Percentiles rank a stretch among this genome's conserved stretches.
phyloP scores from a whole-genome alignment of 2,888 invertebrate species.

The Aproaerema taeniolella region DNA sequence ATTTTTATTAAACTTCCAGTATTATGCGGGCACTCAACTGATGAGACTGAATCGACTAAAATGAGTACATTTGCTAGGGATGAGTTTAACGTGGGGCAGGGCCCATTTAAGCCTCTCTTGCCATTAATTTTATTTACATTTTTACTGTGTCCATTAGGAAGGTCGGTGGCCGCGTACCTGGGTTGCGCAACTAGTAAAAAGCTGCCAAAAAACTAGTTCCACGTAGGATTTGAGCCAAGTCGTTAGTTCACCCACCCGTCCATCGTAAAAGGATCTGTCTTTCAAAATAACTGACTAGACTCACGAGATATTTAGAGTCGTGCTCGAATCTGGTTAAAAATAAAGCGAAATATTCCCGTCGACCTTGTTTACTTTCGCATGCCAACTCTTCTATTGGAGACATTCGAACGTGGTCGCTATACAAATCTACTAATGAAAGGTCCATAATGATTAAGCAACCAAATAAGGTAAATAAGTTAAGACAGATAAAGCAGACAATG shows the following conservation, averaged over 20 bases:
- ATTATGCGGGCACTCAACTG: slow-evolving; percentile 8
- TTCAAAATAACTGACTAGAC: slow-evolving; percentile 22
- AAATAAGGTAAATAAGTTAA: too few relatives aligned
- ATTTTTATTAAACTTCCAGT: slow-evolving; percentile 6
- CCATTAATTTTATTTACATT: slow-evolving; percentile 63
- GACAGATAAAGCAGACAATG: too few relatives aligned
- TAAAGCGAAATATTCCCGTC: slow-evolving; percentile 15
- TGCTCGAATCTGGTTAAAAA: neutral
- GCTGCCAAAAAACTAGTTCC: slow-evolving; percentile 69
- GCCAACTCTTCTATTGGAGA: slow-evolving; percentile 26
- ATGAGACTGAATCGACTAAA: neutral
- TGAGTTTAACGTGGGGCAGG: slow-evolving; percentile 17
- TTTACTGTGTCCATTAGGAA: slow-evolving; percentile 55
- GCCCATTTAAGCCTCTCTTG: slow-evolving; percentile 39
- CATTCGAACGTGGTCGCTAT: too few relatives aligned
- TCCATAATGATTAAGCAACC: too few relatives aligned
- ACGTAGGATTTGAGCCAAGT: slow-evolving; percentile 47
- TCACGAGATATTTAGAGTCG: too few relatives aligned
- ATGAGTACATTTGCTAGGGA: slow-evolving; percentile 6
- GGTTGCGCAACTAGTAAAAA: slow-evolving; percentile 62
- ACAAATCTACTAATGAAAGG: too few relatives aligned
- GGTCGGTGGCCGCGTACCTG: slow-evolving; percentile 60
- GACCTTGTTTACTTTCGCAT: slow-evolving; percentile 30
- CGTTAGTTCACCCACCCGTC: slow-evolving; percentile 18
- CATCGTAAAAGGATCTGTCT: slow-evolving; percentile 19